Conservation (phyloP, 2,888 invertebrate species). For the Galeopsomyia nigrocyanea region DNA sequence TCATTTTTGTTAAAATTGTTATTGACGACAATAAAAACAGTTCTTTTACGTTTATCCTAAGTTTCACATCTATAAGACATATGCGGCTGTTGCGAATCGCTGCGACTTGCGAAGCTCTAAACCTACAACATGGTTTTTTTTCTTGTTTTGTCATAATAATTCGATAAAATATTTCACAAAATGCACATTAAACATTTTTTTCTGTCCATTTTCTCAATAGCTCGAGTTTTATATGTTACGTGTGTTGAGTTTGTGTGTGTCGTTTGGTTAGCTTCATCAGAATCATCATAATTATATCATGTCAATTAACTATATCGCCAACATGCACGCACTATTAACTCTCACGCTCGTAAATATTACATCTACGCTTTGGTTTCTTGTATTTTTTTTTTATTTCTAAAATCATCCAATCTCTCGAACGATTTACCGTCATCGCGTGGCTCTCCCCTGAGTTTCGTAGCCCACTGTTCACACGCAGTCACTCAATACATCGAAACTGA, state of each 20-base stretch:
- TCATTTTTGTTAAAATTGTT: neutral
- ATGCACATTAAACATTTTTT: constrained; percentile 51
- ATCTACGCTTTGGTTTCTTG: constrained; percentile 40
- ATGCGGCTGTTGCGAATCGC: constrained; percentile 24
- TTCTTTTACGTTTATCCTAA: constrained; percentile 7
- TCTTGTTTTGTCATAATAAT: neutral
- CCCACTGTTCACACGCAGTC: constrained; percentile 12
- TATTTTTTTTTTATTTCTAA: constrained; percentile 14
- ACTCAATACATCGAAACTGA: constrained; percentile 6
- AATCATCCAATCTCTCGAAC: constrained; percentile 38
- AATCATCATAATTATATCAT: no score
- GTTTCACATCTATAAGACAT: neutral
- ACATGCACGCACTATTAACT: constrained; percentile 31
- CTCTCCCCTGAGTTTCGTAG: constrained; percentile 33
- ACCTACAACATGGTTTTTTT: constrained; percentile 28
- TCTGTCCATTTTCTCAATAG: constrained; percentile 14
- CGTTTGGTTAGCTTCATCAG: neutral
- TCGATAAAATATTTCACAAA: constrained; percentile 49
- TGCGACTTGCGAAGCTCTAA: constrained; percentile 26
- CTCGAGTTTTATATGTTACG: constrained; percentile 2
- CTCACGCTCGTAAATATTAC: constrained; percentile 35
- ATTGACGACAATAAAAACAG: constrained; percentile 1
- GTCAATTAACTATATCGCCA: constrained; percentile 19
- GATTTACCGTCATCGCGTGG: constrained; percentile 37
- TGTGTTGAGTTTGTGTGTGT: constrained; percentile 6